A percentile compares a stretch with the other conserved stretches of the same genome.
Evolutionary conservation across 1,140 invertebrate species (phyloP).

Genomic region (Dendrolimus kikuchii): DNA sequence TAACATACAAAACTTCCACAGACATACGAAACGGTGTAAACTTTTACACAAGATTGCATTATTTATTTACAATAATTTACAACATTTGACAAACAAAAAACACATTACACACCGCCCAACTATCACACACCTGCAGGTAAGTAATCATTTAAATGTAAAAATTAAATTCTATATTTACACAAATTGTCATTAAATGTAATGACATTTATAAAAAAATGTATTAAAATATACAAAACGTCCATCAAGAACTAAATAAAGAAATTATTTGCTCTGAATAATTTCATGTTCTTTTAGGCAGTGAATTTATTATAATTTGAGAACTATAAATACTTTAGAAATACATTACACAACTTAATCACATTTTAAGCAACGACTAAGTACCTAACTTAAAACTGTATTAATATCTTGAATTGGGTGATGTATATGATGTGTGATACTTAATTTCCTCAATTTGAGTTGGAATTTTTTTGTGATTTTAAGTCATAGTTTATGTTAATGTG

Average conservation of each 20-base stretch:
- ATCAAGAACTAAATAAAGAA: slow-evolving; percentile 13
- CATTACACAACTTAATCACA: slow-evolving; percentile 19
- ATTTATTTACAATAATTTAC: slow-evolving; percentile 64
- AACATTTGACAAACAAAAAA: slow-evolving; percentile 12
- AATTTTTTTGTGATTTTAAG: too few species aligned
- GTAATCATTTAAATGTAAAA: slow-evolving; percentile 43
- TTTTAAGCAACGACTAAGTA: slow-evolving; percentile 14
- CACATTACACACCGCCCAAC: background rate
- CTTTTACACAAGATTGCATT: slow-evolving; percentile 16
- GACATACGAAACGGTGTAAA: slow-evolving; percentile 28
- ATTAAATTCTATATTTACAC: slow-evolving; percentile 59
- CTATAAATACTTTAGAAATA: slow-evolving; percentile 20
- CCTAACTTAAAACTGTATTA: slow-evolving; percentile 7
- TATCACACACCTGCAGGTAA: slow-evolving; percentile 27
- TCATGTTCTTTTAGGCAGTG: slow-evolving; percentile 23
- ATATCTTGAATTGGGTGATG: slow-evolving; percentile 19
- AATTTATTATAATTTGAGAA: slow-evolving; percentile 18
- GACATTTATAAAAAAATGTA: slow-evolving; percentile 22
- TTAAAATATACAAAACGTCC: slow-evolving; percentile 37
- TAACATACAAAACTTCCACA: too few species aligned
- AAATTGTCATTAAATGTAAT: slow-evolving; percentile 34
- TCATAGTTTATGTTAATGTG: too few species aligned
- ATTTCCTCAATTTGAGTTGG: slow-evolving; percentile 7
- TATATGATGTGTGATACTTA: too few species aligned
- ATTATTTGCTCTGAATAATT: slow-evolving; percentile 13